Base-by-base conservation (phyloP, 2,113 vertebrate genomes). In the Hyperopisus bebe region DNA sequence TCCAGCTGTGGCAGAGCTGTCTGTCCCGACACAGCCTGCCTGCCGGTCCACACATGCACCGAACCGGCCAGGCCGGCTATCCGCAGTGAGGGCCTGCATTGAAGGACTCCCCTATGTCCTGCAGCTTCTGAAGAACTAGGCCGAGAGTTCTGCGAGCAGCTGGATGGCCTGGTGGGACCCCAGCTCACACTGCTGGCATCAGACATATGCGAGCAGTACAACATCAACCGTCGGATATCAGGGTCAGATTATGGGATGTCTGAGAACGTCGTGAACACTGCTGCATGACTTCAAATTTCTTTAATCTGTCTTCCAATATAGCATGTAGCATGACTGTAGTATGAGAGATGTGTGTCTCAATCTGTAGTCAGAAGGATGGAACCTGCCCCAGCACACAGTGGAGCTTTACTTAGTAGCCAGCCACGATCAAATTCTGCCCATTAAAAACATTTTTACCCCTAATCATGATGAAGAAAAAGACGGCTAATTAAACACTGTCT, bases 151-250 rank as follows among this genome's bases (percentile, higher is more conserved):
- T 99, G 98, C 93, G 97, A 98, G 50, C 96, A 97, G 92, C 91
- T 99, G 92, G 98, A 99, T 93, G 94, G 95, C 91, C 94, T 99
- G 19, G 98, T 99, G 62, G 98, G 98, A 88, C 98, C 98, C 47
- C 98, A 98, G 92, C 98, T 99, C n/a, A 99, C 98, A 0, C 92
- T 99, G 92, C 92, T 99, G 91, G 98, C 98, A 0, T 99, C 98
- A 0, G 98, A 99, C 92, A 99, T 99, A 88, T 99, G 98, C 91
- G 98, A 99, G 92, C 98, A 99, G 53, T 99, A 97, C 95, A 99
- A 98, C 92, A 95, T 99, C 93, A 99, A 99, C 96, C 97, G 96
- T 92, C 97, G 98, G 90, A 95, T 97, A 91, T 97, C 98, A 5
- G 98, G 97, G 98, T 99, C 92, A 66, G 15, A 17, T 46, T 47